phyloP scores from a whole-genome alignment of 2,113 vertebrate species.

The Pygoscelis adeliae region DNA sequence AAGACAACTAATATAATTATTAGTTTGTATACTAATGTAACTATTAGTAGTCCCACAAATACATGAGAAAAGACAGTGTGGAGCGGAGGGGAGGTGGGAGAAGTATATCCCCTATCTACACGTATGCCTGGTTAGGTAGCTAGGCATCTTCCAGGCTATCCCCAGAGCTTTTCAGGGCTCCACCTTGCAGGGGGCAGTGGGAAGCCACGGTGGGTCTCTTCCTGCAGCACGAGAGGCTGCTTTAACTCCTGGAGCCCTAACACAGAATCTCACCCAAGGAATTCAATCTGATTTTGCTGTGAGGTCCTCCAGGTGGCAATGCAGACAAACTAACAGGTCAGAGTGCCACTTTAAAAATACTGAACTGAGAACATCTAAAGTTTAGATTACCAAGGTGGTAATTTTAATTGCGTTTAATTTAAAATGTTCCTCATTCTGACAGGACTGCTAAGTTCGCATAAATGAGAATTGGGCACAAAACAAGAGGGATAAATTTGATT shows the following conservation, averaged over 20 bases:
- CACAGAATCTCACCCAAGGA: not conserved
- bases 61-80: not conserved
- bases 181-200: not conserved
- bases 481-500: not conserved
- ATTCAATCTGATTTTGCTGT: slow-evolving; percentile 30
- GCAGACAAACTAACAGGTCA: slow-evolving; percentile 52
- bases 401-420: not conserved
- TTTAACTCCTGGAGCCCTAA: not conserved
- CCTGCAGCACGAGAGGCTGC: not conserved
- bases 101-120: not conserved
- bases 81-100: not conserved
- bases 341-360: not conserved
- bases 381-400: not conserved
- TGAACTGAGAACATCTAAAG: not conserved
- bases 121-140: not conserved
- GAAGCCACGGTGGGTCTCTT: not conserved
- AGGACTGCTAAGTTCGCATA: not conserved
- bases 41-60: not conserved
- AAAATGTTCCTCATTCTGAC: not conserved
- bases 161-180: not conserved
- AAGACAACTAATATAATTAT: not conserved
- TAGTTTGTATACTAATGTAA: not conserved
- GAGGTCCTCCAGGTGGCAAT: slow-evolving; percentile 65
- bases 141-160: not conserved
- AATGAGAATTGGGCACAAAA: not conserved